Evolutionary conservation across 1,140 invertebrate species (phyloP).

Genomic region (Ericerus pela): DNA sequence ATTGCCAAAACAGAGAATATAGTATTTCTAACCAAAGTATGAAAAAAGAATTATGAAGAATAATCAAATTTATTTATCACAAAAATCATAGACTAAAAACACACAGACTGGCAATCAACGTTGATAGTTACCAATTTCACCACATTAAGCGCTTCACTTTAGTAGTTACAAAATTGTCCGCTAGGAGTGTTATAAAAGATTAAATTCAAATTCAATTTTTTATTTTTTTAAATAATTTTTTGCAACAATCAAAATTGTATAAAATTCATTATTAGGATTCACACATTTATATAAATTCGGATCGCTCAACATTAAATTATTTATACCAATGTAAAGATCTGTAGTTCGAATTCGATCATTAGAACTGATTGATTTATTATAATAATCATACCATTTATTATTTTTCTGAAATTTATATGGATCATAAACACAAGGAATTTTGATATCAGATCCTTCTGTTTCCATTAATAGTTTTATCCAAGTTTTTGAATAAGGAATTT

Average conservation of each 20-base stretch:
- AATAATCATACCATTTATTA: conserved; percentile 10
- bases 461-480: conserved; percentile 7
- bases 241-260: conserved; percentile 4
- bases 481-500: conserved; percentile 14
- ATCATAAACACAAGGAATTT: conserved; percentile 10
- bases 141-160: no score
- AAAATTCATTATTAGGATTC: conserved; percentile 10
- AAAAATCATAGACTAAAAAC: no score
- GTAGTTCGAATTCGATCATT: conserved; percentile 6
- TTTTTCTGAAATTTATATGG: conserved; percentile 11
- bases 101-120: no score
- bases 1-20: no score
- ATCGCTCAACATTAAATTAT: conserved; percentile 5
- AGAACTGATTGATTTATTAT: conserved; percentile 7
- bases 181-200: no score
- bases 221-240: conserved; percentile 9
- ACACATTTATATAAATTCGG: conserved; percentile 8
- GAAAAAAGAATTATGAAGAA: no score
- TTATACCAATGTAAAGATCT: conserved; percentile 1
- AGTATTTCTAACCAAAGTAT: no score
- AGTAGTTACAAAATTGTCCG: no score
- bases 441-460: conserved; percentile 13
- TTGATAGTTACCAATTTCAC: no score
- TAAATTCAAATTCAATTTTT: no score
- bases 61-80: no score